phyloP scores from a whole-genome alignment of 2,888 invertebrate genomes.

The Lacanobia wlatinum region DNA sequence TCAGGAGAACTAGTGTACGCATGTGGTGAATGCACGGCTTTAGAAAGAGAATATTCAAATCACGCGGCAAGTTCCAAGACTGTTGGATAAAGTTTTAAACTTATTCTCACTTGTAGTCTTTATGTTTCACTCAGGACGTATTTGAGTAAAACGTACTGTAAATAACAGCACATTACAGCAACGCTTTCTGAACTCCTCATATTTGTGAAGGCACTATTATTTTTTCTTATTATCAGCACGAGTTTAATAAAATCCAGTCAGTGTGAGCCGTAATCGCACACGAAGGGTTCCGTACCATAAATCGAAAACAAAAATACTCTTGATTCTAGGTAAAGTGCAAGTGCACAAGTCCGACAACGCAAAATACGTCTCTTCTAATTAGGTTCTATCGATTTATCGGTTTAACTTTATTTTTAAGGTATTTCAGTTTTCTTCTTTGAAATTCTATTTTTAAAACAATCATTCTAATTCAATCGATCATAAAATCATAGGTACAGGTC shows the following conservation, averaged over 20 bases:
- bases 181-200: neutral
- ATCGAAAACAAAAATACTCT: too few species aligned
- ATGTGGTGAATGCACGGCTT: slow-evolving; percentile 26
- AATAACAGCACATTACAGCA: slow-evolving; percentile 27
- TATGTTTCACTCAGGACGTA: slow-evolving; percentile 53
- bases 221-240: neutral
- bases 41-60: slow-evolving; percentile 51
- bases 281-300: too few species aligned
- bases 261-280: too few species aligned
- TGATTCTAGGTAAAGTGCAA: too few species aligned
- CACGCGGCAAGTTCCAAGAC: slow-evolving; percentile 39
- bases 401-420: too few species aligned
- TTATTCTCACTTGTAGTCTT: slow-evolving; percentile 47
- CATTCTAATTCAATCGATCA: too few species aligned
- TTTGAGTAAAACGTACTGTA: slow-evolving; percentile 28
- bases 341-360: too few species aligned
- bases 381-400: too few species aligned
- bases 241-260: neutral
- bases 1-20: slow-evolving; percentile 16
- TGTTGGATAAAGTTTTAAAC: slow-evolving; percentile 46
- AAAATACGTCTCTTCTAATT: too few species aligned
- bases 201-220: neutral
- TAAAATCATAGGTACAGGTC: neutral
- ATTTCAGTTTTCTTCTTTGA: too few species aligned
- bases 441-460: too few species aligned